phyloP scores from a whole-genome alignment of 2,113 vertebrate genomes.

The Microtus richardsoni region DNA sequence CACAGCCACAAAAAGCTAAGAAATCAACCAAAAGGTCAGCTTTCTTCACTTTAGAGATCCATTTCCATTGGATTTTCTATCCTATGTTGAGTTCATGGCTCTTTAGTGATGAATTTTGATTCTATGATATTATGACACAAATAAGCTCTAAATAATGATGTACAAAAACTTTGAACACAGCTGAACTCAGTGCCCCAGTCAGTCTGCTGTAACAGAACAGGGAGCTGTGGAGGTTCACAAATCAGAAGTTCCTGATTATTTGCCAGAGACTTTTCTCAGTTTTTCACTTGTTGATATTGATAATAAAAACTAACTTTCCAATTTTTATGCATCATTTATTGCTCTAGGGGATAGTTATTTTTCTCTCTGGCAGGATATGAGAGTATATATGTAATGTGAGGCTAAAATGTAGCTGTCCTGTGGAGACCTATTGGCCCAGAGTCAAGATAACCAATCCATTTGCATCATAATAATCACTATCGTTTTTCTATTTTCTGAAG shows the following conservation, averaged over 20 bases:
- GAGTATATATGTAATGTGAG: neutral
- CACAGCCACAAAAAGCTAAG: neutral
- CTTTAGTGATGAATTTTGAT: neutral
- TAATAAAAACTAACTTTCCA: slow-evolving; percentile 1
- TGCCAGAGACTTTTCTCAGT: neutral
- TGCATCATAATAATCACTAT: slow-evolving; percentile 48
- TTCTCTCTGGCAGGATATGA: neutral
- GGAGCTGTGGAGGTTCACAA: neutral
- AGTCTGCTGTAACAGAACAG: neutral
- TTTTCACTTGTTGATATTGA: neutral
- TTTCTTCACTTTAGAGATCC: neutral
- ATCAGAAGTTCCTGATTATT: neutral
- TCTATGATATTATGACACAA: neutral
- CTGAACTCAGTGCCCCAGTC: neutral
- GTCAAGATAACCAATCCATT: slow-evolving; percentile 49
- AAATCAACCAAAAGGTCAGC: neutral
- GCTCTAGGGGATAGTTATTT: neutral
- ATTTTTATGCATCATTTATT: neutral
- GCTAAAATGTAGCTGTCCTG: fast-evolving
- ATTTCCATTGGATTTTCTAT: neutral
- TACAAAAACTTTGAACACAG: neutral
- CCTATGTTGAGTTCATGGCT: neutral
- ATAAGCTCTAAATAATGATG: neutral
- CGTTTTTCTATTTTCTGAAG: slow-evolving; percentile 59
- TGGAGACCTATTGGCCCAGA: neutral